Evolutionary conservation across 1,140 invertebrate species (phyloP).

Genomic region (Neoseiulus cucumeris): DNA sequence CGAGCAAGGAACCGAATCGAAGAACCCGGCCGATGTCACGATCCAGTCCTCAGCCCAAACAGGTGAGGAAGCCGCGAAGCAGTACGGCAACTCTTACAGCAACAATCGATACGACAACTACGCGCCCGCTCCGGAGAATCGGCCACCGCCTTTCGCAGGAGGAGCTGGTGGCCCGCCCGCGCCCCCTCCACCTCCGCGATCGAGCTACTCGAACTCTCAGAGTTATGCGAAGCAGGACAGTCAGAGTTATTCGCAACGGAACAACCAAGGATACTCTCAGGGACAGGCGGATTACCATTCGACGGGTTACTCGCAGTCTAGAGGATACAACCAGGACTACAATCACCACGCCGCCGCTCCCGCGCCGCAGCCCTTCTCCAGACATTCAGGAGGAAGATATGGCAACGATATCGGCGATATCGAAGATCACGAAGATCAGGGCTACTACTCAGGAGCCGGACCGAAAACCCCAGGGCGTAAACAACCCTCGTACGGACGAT

Average conservation of each 20-base stretch:
- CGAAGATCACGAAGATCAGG: not conserved
- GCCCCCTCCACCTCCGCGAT: too few relatives aligned
- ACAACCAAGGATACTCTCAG: not conserved
- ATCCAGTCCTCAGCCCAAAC: not conserved
- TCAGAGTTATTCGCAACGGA: not conserved
- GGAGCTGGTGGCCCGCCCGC: too few relatives aligned
- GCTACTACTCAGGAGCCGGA: not conserved
- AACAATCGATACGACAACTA: not conserved
- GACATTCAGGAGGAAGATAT: not conserved
- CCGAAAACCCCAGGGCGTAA: not conserved
- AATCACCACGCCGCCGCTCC: not conserved
- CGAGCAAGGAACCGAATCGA: slow-evolving; percentile 13
- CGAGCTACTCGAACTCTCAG: not conserved
- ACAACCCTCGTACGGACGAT: not conserved
- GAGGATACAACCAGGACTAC: not conserved
- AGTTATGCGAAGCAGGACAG: not conserved
- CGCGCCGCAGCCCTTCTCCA: not conserved
- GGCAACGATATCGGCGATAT: not conserved
- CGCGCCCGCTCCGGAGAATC: too few relatives aligned
- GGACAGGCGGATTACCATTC: not conserved
- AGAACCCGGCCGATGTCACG: slow-evolving; percentile 3
- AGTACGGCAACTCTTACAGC: not conserved
- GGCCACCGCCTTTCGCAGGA: too few relatives aligned
- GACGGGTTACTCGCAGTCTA: not conserved
- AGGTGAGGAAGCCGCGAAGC: not conserved